Evolutionary conservation across 2,113 vertebrate genomes (phyloP).

Genomic region (Strix uralensis): DNA sequence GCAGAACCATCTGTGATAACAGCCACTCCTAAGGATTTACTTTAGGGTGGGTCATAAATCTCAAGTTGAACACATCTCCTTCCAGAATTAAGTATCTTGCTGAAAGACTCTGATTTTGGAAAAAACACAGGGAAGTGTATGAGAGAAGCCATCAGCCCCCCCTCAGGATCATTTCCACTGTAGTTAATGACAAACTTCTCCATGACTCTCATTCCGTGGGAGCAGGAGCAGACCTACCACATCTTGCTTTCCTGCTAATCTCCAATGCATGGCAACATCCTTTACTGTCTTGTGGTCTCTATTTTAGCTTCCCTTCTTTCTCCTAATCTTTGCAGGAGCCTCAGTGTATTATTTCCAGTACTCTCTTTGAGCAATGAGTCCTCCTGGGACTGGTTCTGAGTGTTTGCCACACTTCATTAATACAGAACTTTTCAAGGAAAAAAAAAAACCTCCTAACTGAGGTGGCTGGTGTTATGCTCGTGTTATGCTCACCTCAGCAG

Average conservation of each 20-base stretch:
- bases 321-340: slow-evolving; percentile 11
- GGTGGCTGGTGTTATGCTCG: slow-evolving; percentile 23
- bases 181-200: neutral
- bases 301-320: slow-evolving; percentile 7
- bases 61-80: neutral
- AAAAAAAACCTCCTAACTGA: neutral
- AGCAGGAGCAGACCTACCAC: neutral
- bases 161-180: neutral
- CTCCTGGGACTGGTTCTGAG: neutral
- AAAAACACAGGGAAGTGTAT: neutral
- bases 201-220: neutral
- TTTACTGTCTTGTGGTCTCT: neutral
- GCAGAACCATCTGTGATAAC: neutral
- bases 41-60: neutral
- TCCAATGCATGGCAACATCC: neutral
- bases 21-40: neutral
- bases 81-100: neutral
- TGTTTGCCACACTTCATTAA: slow-evolving; percentile 6
- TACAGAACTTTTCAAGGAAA: slow-evolving; percentile 39
- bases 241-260: neutral
- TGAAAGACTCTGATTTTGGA: neutral
- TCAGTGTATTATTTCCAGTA: neutral
- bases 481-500: slow-evolving; percentile 50
- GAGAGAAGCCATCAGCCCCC: neutral
- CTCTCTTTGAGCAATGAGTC: neutral